phyloP scores from a whole-genome alignment of 1,140 invertebrate genomes.

The Helicoverpa armigera region DNA sequence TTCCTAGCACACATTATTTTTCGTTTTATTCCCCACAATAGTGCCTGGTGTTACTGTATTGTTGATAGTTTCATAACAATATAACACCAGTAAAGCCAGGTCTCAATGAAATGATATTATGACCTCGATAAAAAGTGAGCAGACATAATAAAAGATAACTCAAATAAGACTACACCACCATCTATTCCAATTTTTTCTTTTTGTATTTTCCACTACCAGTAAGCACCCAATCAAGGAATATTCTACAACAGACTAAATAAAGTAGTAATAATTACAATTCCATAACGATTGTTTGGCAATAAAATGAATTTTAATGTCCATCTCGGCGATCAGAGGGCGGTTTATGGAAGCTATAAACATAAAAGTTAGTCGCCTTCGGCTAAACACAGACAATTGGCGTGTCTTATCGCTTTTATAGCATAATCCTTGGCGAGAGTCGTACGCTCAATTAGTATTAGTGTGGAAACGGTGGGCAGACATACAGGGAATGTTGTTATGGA shows the following conservation, averaged over 20 bases:
- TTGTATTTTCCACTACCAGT: neutral
- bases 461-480: neutral
- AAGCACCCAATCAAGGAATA: neutral
- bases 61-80: too few relatives aligned
- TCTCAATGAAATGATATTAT: too few relatives aligned
- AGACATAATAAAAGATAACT: too few relatives aligned
- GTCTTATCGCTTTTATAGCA: slow-evolving; percentile 44
- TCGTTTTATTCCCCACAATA: too few relatives aligned
- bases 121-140: too few relatives aligned
- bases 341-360: slow-evolving; percentile 33
- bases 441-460: slow-evolving; percentile 43
- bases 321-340: slow-evolving; percentile 24
- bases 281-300: slow-evolving; percentile 26
- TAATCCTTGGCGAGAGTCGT: slow-evolving; percentile 30
- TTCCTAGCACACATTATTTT: too few relatives aligned
- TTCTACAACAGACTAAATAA: neutral
- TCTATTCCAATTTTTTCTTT: too few relatives aligned
- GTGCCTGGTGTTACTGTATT: too few relatives aligned
- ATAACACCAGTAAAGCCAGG: too few relatives aligned
- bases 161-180: too few relatives aligned
- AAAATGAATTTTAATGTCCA: slow-evolving; percentile 38
- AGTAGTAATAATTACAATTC: neutral
- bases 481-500: neutral
- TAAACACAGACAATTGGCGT: slow-evolving; percentile 38
- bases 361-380: slow-evolving; percentile 19